These are phyloP conservation scores for Huso huso DNA, from an alignment of 2,797 vertebrate species.

Conservation along the genomic window DNA sequence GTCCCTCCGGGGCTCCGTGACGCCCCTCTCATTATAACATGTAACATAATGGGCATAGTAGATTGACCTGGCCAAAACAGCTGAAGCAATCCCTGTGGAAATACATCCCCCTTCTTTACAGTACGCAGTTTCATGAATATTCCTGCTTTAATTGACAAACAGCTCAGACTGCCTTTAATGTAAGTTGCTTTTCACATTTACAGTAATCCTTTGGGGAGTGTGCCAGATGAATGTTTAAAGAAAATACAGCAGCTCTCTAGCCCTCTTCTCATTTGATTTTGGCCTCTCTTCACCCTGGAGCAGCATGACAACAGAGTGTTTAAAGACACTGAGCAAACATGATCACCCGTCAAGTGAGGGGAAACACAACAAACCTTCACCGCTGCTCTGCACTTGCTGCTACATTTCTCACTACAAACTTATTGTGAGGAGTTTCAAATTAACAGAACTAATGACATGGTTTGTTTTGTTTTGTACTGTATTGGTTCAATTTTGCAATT, in stretches of 20 bases:
- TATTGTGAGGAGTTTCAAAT: too few relatives aligned
- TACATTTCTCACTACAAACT: too few relatives aligned
- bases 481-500: too few relatives aligned
- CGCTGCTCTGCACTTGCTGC: not conserved
- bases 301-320: slow-evolving; percentile 8
- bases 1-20: too few relatives aligned
- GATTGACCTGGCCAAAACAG: slow-evolving; percentile 7
- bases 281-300: not conserved
- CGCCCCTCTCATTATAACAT: too few relatives aligned
- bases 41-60: not conserved
- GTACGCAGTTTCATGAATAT: slow-evolving; percentile 22
- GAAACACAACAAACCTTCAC: not conserved
- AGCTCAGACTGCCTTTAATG: slow-evolving; percentile 3
- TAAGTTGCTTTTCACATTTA: not conserved
- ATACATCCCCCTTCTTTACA: slow-evolving; percentile 12
- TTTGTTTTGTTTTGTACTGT: too few relatives aligned
- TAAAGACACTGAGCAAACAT: not conserved
- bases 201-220: slow-evolving; percentile 20
- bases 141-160: slow-evolving; percentile 11
- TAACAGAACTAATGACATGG: too few relatives aligned
- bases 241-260: not conserved
- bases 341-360: not conserved
- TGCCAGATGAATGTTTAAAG: slow-evolving; percentile 14
- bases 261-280: not conserved
- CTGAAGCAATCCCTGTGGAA: slow-evolving; percentile 3